Evolutionary conservation across 2,113 vertebrate genomes (phyloP).

Genomic region (Neopipo cinnamomea): DNA sequence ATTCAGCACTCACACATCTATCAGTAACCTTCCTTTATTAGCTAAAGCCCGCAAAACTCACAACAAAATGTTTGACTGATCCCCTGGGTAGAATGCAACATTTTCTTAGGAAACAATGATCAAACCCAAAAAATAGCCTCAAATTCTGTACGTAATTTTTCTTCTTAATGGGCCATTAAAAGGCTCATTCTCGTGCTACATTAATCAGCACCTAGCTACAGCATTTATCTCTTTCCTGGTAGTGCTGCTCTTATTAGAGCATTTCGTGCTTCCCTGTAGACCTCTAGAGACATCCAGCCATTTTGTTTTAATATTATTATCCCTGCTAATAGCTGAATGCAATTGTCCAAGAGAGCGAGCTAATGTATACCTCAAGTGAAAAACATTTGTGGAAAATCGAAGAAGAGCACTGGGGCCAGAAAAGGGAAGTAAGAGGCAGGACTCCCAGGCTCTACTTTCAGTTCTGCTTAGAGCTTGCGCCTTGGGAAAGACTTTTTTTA

Average conservation of each 20-base stretch:
- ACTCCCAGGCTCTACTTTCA: not conserved
- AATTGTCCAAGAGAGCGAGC: not conserved
- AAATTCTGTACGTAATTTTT: not conserved
- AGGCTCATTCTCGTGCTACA: not conserved
- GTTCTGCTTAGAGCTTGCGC: not conserved
- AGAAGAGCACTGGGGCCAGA: not conserved
- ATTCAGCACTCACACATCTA: not conserved
- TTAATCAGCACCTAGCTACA: not conserved
- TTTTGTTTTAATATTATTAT: slow-evolving; percentile 7
- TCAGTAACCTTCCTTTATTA: not conserved
- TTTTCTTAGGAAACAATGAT: slow-evolving; percentile 1
- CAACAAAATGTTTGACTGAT: not conserved
- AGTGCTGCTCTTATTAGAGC: not conserved
- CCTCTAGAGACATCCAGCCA: not conserved
- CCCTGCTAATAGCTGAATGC: not conserved
- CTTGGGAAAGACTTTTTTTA: not conserved
- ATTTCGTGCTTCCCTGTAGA: not conserved
- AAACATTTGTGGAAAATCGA: not conserved
- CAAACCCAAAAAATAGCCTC: not conserved
- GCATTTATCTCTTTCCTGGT: not conserved
- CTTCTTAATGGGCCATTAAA: slow-evolving; percentile 8
- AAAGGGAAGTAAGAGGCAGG: not conserved
- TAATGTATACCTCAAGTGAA: not conserved
- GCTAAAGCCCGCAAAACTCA: not conserved
- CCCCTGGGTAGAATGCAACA: not conserved